Percentiles rank a stretch among this genome's conserved stretches.
Evolutionary conservation across 2,113 vertebrate genomes (phyloP).

Genomic region (Antechinus stuartii): DNA sequence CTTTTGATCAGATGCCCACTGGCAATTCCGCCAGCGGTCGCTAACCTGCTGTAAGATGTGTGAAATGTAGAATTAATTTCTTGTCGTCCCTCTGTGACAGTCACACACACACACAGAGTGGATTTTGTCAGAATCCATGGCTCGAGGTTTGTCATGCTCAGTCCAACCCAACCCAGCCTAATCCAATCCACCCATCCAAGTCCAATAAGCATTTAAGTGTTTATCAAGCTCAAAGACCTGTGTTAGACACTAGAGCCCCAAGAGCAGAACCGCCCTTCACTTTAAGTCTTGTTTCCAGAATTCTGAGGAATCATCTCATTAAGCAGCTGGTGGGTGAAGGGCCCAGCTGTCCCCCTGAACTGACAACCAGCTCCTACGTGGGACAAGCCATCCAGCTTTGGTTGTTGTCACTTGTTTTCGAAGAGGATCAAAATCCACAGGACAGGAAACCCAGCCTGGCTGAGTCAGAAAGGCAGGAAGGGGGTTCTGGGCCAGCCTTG

Average conservation of each 20-base stretch:
- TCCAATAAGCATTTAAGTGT: neutral
- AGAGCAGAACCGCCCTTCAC: too few relatives aligned
- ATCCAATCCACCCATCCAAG: neutral
- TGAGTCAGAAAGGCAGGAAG: neutral
- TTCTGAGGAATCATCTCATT: neutral
- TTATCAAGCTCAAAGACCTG: neutral
- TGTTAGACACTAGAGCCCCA: neutral
- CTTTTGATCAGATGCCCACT: slow-evolving; percentile 58
- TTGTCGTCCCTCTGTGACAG: neutral
- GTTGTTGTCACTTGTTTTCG: too few relatives aligned
- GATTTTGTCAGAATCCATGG: slow-evolving; percentile 25
- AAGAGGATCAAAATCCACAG: too few relatives aligned
- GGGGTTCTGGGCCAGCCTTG: too few relatives aligned
- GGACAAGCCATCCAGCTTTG: neutral
- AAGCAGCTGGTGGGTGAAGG: neutral
- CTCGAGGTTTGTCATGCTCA: slow-evolving; percentile 45
- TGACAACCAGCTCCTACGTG: neutral
- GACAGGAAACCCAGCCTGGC: neutral
- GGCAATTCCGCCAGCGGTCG: slow-evolving; percentile 64
- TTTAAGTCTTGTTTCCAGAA: neutral
- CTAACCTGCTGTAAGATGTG: slow-evolving; percentile 66
- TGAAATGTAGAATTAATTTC: slow-evolving; percentile 61
- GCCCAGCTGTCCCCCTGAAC: neutral
- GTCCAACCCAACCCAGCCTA: neutral
- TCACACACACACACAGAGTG: neutral